Evolutionary conservation across 2,113 vertebrate species (phyloP), one percentile per base, ranked within the genome.

Genomic region (Eptatretus burgeri): DNA sequence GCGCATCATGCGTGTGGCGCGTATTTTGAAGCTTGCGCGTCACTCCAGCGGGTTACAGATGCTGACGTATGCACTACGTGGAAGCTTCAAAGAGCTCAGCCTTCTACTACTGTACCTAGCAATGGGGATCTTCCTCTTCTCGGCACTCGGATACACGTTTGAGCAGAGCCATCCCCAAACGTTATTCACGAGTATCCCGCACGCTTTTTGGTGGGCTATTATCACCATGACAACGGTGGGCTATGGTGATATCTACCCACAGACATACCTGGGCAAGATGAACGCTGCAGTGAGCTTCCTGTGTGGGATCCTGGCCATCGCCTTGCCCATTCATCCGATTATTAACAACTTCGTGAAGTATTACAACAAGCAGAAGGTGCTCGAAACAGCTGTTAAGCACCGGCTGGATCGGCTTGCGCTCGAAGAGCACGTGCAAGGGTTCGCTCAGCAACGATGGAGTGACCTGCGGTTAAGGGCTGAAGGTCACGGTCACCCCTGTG

Each of bases 171-270:
- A 94, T 69, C 83, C 89, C 0, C 85, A 96, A 69, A 96, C 85
- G 1, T 74, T 96, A n/a, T 96, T 96, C 69, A 83, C 79, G 73
- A 96, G 89, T 77, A 96, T 94, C 70, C 88, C 88, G 5, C 89
- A 96, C 66, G 87, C 88, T 2, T 96, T 96, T 71, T 96, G 89
- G 89, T 93, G 88, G 89, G 88, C 88, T 68, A 89, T 94, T 72
- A 94, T 96, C 73, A 96, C 89, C 69, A 96, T 96, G 88, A 96
- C 89, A 53, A 96, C 89, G 0, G 88, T 96, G 63, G 89, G 89
- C 50, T 96, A 94, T 1, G 89, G 89, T 1, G 89, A 96, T 67
- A 88, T 96, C 70, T 96, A 96, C 68, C 88, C 89, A 66, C 94
- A 96, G 74, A 96, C 88, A 66, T 84, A 84, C 0, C 74, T 96